Percentiles rank a stretch among this genome's conserved stretches.
phyloP scores from a whole-genome alignment of 2,113 vertebrate genomes.

The Micromys minutus region DNA sequence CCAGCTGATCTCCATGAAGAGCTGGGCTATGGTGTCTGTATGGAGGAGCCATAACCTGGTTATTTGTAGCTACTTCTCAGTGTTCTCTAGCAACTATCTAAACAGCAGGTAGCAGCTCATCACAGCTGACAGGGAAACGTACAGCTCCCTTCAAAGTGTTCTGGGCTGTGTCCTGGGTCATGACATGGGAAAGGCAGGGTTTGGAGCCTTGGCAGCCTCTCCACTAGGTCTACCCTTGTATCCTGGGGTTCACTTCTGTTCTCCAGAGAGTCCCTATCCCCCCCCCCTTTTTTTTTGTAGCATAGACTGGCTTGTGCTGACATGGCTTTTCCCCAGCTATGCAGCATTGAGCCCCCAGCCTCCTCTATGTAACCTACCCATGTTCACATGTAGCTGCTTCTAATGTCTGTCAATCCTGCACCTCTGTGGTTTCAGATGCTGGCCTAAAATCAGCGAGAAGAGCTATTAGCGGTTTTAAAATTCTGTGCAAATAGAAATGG shows the following conservation, averaged over 20 bases:
- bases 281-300: neutral
- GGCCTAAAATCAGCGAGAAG: neutral
- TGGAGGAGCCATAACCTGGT: neutral
- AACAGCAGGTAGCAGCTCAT: neutral
- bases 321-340: neutral
- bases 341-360: neutral
- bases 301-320: neutral
- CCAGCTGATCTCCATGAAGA: too few relatives aligned
- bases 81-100: neutral
- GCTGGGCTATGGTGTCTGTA: neutral
- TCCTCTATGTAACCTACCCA: neutral
- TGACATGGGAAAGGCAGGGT: too few relatives aligned
- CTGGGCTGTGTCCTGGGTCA: neutral
- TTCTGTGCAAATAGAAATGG: neutral
- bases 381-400: neutral
- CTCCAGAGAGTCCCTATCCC: too few relatives aligned
- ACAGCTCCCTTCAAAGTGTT: neutral
- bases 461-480: neutral
- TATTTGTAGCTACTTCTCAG: neutral
- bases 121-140: neutral
- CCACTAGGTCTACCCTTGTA: neutral
- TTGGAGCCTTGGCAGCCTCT: neutral
- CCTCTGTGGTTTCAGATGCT: too few relatives aligned
- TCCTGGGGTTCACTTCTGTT: neutral
- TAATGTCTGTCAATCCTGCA: neutral